Evolutionary conservation across 2,888 invertebrate species (phyloP).

Genomic region (Acleris sparsana): DNA sequence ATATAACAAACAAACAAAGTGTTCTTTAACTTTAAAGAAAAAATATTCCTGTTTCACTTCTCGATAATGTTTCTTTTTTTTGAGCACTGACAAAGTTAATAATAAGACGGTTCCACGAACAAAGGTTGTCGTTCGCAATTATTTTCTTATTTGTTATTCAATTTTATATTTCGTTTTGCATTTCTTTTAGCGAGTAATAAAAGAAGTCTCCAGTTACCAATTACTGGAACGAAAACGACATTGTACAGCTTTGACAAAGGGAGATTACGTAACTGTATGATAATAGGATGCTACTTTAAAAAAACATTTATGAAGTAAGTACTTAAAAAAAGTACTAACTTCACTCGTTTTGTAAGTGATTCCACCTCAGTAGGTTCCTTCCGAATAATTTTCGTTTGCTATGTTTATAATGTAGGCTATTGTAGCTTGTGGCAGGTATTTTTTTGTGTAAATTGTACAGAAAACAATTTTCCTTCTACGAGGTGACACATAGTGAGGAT

Average conservation of each 20-base stretch:
- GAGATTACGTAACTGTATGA: conserved; percentile 24
- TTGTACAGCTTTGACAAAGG: conserved; percentile 36
- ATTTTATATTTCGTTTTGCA: conserved; percentile 46
- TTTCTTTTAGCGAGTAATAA: conserved; percentile 47
- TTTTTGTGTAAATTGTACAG: no score
- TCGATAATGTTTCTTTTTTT: conserved; percentile 14
- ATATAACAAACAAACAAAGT: no score
- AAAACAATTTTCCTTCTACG: no score
- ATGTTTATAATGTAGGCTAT: no score
- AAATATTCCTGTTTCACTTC: neutral
- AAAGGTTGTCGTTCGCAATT: conserved; percentile 58
- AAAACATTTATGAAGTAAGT: no score
- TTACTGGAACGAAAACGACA: conserved; percentile 53
- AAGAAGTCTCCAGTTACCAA: conserved; percentile 46
- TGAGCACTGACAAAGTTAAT: conserved; percentile 45
- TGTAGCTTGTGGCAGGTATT: no score
- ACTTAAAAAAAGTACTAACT: no score
- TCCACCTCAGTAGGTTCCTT: no score
- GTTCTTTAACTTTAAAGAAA: no score
- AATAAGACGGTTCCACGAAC: conserved; percentile 47
- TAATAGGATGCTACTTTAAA: conserved; percentile 20
- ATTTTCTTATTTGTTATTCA: conserved; percentile 61
- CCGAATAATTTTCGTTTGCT: no score
- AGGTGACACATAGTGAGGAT: no score
- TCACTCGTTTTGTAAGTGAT: no score